Evolutionary conservation across 2,797 vertebrate genomes (phyloP), one percentile per base, ranked within the genome.

Genomic region (Avahi laniger): DNA sequence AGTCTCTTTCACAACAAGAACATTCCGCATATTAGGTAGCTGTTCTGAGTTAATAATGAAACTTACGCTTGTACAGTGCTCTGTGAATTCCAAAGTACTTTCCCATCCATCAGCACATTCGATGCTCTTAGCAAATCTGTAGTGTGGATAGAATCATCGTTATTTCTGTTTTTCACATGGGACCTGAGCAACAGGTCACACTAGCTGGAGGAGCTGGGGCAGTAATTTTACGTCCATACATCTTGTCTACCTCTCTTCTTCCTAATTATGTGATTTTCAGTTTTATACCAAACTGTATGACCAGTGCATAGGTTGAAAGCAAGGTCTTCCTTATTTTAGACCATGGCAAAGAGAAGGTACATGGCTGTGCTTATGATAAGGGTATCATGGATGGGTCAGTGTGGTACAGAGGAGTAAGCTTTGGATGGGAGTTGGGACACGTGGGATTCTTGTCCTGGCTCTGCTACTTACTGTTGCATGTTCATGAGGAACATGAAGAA

Each of bases 1-100:
- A 43, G 20, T 92, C 78, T 93, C 72, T 89, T 94, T 90, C 8
- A 52, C 38, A 38, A 67, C 48, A 59, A 67, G 93, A 94, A 7
- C 28, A 61, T 52, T 65, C 2, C 52, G 38, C 5, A 18, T 41
- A 41, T 63, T 59, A 28, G 38, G 41, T 50, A 67, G 46, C 30
- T 79, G 24, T 78, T 81, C 65, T 26, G 52, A 38, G 81, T 92
- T 65, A 86, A 59, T 93, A 80, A 76, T 38, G 63, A 85, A 87
- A 91, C 17, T 52, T 81, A 52, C 0, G 2, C 38, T 94, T 78
- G 13, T 50, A 22, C 2, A 59, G 28, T 86, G 35, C 79, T 83
- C 63, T 83, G 22, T 78, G 15, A 61, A 92, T 89, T 57, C 52
- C 46, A 83, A 61, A 84, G 33, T 84, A 14, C 30, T 73, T 82